A percentile compares a stretch with the other conserved stretches of the same genome.
Evolutionary conservation across 2,113 vertebrate species (phyloP).

Genomic region (Syngnathus floridae): DNA sequence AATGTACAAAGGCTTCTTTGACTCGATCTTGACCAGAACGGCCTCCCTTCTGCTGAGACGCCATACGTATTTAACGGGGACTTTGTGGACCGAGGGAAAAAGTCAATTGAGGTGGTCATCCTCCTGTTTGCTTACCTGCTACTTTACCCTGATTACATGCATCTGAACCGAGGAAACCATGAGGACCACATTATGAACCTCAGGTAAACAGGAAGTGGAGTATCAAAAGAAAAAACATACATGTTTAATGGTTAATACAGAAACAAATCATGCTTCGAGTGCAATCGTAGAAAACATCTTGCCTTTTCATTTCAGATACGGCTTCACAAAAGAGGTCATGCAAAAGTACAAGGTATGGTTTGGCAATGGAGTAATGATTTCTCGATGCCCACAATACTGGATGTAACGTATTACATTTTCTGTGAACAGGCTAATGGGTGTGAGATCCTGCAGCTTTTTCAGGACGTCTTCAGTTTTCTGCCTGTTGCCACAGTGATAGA

Average conservation of each 20-base stretch:
- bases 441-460: slow-evolving; percentile 79
- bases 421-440: slow-evolving; percentile 72
- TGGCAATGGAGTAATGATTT: neutral
- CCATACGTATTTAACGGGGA: slow-evolving; percentile 93
- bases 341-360: slow-evolving; percentile 86
- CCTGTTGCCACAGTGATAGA: slow-evolving; percentile 89
- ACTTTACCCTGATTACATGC: slow-evolving; percentile 85
- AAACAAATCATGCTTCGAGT: neutral
- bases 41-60: slow-evolving; percentile 85
- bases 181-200: slow-evolving; percentile 96
- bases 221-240: too few species aligned
- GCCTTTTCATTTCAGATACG: slow-evolving; percentile 76
- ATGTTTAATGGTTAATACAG: too few species aligned
- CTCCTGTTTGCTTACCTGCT: slow-evolving; percentile 86
- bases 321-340: slow-evolving; percentile 91
- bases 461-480: slow-evolving; percentile 87
- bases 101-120: slow-evolving; percentile 86
- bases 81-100: slow-evolving; percentile 92
- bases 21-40: slow-evolving; percentile 76
- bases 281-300: too few species aligned
- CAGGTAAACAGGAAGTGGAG: slow-evolving; percentile 66
- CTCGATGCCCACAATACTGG: neutral
- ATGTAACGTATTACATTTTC: neutral
- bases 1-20: neutral
- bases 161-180: slow-evolving; percentile 94